Evolutionary conservation across 1,140 invertebrate genomes (phyloP), one percentile per base, ranked within the genome.

Genomic region (Meloidogyne chitwoodi): DNA sequence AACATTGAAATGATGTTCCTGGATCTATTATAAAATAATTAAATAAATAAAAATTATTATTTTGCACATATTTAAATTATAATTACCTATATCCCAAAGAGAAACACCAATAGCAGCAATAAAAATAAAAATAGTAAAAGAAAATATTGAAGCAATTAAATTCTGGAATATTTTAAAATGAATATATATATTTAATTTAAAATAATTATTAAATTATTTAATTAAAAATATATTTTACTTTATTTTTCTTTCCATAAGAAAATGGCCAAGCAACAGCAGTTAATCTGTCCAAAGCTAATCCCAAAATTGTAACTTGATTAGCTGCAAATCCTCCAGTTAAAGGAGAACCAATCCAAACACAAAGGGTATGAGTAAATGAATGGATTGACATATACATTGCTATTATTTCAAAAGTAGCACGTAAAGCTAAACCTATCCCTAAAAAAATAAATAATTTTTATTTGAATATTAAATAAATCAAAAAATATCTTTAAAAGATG

Each of bases 341-440:
- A 19, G 65, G 65, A 41, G 65, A 67, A 19, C 65, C 65, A 22
- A 67, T 41, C 65, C 65, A 67, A 41, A 67, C 65, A 41, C 65
- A 67, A 31, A 67, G 65, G 5, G 65, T 19, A 41, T 67, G 65
- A 31, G 65, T 34, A 41, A 67, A 67, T 41, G 29, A 41, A n/a
- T 67, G 29, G 19, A 67, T 67, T 31, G 29, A 41, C 29, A 31
- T 67, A 8, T 5, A 19, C 5, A 16, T 34, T 4, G 65, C 65
- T n/a, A 67, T 34, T 41, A 67, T 8, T 41, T 67, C 29, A 41
- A 67, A 67, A 5, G 65, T 67, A n/a, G 29, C 65, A n/a, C 65
- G 65, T 31, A 22, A 5, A 67, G 65, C 65, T 8, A 67, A 14
- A 5, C 65, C 65, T 8, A 67, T 34, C 2, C 65, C 65, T 67